These are phyloP conservation scores for Catajapyx aquilonaris DNA, from an alignment of 1,140 invertebrate species.

Conservation along the genomic window DNA sequence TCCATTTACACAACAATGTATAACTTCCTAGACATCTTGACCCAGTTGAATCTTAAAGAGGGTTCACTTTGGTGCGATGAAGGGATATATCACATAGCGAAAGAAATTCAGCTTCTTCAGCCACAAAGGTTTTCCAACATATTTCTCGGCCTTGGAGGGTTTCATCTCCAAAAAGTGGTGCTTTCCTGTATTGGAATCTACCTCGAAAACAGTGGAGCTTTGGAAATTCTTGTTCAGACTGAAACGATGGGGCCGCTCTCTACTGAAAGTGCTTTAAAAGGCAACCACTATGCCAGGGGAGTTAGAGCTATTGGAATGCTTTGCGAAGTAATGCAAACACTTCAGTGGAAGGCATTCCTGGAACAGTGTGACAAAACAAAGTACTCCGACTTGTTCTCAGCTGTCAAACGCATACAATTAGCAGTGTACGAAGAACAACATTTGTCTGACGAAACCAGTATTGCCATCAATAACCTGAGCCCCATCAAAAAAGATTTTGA, in stretches of 20 bases:
- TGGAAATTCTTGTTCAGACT: conserved; percentile 1
- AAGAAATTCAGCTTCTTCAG: conserved; percentile 2
- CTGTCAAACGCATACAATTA: not conserved
- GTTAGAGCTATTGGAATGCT: not conserved
- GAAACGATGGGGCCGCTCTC: not conserved
- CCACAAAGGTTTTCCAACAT: conserved; percentile 6
- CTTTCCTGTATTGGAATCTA: conserved; percentile 5
- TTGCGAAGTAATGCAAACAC: not conserved
- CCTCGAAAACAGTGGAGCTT: not conserved
- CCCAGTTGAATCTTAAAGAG: not conserved
- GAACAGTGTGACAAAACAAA: not conserved
- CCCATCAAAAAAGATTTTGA: not conserved
- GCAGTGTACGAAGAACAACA: not conserved
- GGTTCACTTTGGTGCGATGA: conserved; percentile 5
- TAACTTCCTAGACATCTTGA: conserved; percentile 3
- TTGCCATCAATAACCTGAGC: not conserved
- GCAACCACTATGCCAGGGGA: not conserved
- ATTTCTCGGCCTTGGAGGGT: conserved; percentile 4
- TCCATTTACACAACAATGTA: conserved; percentile 3
- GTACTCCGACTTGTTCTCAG: not conserved
- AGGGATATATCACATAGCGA: conserved; percentile 2
- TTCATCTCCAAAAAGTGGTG: conserved; percentile 1
- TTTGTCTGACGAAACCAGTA: not conserved
- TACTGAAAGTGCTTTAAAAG: not conserved
- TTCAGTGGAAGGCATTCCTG: not conserved